phyloP scores from a whole-genome alignment of 1,140 invertebrate genomes.

The Hylaeus anthracinus region DNA sequence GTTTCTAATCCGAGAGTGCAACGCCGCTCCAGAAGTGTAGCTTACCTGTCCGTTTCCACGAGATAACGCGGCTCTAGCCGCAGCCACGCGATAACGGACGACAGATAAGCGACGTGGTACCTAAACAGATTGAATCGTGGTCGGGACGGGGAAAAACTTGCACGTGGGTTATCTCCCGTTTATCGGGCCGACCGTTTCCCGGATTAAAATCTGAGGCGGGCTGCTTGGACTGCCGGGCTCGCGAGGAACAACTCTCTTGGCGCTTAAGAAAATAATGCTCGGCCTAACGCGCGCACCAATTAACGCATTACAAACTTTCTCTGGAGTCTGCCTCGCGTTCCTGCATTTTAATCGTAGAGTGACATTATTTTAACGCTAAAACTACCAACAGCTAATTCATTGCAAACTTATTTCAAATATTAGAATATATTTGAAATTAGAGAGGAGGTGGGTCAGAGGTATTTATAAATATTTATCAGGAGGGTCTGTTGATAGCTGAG shows the following conservation, averaged over 20 bases:
- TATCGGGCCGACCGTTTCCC: slow-evolving; percentile 34
- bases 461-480: too few relatives aligned
- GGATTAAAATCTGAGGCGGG: slow-evolving; percentile 27
- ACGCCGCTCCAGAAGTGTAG: background rate
- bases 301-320: background rate
- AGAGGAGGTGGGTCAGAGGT: too few relatives aligned
- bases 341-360: too few relatives aligned
- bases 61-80: slow-evolving; percentile 39
- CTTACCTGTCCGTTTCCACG: slow-evolving; percentile 41
- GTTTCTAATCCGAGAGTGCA: background rate
- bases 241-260: background rate
- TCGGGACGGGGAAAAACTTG: slow-evolving; percentile 15
- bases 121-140: slow-evolving; percentile 53
- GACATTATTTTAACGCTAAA: too few relatives aligned
- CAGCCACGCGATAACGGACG: slow-evolving; percentile 37
- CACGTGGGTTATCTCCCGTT: slow-evolving; percentile 34
- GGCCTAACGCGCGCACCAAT: background rate
- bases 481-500: too few relatives aligned
- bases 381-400: too few relatives aligned
- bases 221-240: background rate
- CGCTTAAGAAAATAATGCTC: background rate
- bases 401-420: too few relatives aligned
- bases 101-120: slow-evolving; percentile 48
- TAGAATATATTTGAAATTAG: too few relatives aligned
- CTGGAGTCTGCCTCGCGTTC: too few relatives aligned